A percentile compares a stretch with the other conserved stretches of the same genome.
These are phyloP conservation scores for Sinocyclocheilus grahami DNA, from an alignment of 2,113 vertebrate genomes.

Conservation along the genomic window DNA sequence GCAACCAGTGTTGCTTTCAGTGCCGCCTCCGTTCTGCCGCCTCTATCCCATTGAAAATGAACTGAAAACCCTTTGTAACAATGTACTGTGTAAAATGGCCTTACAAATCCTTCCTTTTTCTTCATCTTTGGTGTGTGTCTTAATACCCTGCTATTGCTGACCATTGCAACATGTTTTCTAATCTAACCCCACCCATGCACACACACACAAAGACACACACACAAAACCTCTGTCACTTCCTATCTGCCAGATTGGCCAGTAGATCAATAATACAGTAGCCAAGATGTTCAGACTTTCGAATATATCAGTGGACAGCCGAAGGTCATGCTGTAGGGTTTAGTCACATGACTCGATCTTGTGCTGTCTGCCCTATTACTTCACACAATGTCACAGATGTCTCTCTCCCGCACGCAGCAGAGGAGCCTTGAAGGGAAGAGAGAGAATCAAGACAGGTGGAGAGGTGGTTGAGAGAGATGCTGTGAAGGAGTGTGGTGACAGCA, in stretches of 20 bases:
- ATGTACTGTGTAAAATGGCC: background rate
- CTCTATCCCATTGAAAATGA: constrained; percentile 21
- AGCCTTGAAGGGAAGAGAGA: constrained; percentile 33
- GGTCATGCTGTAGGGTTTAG: constrained; percentile 29
- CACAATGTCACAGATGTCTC: constrained; percentile 33
- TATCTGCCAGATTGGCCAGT: constrained; percentile 25
- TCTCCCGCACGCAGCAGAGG: background rate
- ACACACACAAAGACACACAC: constrained; percentile 2
- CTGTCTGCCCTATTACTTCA: constrained; percentile 30
- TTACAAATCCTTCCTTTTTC: constrained; percentile 7
- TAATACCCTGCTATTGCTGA: background rate
- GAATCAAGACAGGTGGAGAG: background rate
- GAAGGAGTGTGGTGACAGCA: constrained; percentile 43
- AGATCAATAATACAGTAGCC: constrained; percentile 38
- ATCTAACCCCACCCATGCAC: background rate
- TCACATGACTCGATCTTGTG: constrained; percentile 20
- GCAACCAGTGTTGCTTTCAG: background rate
- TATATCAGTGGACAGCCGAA: constrained; percentile 31
- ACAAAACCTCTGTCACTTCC: constrained; percentile 18
- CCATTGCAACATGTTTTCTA: constrained; percentile 7
- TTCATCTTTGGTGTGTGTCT: background rate
- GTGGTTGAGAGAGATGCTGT: constrained; percentile 24
- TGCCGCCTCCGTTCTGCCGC: constrained; percentile 5
- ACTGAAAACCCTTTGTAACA: background rate
- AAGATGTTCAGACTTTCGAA: constrained; percentile 15